These are phyloP conservation scores for Mobula hypostoma DNA, from an alignment of 2,113 vertebrate species.

Conservation along the genomic window DNA sequence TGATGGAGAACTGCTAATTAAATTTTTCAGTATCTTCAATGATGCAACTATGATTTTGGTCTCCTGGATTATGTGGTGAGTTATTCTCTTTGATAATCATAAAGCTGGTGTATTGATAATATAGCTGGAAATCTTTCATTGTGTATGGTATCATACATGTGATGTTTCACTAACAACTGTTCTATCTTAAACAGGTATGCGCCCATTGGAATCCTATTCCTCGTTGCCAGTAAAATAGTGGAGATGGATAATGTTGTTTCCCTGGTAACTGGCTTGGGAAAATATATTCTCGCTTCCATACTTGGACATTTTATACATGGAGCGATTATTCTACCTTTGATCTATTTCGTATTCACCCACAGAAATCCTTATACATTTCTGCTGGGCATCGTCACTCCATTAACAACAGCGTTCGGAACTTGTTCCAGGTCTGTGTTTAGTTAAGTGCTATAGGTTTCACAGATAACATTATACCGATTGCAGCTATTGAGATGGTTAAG, in stretches of 20 bases:
- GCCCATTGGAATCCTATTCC: conserved; percentile 91
- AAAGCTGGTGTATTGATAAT: neutral
- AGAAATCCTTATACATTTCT: conserved; percentile 90
- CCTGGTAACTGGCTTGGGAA: conserved; percentile 87
- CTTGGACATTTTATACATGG: conserved; percentile 93
- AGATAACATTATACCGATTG: neutral
- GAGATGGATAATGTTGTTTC: conserved; percentile 88
- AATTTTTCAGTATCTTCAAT: conserved; percentile 94
- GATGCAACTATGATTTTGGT: conserved; percentile 97
- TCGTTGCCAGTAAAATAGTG: conserved; percentile 95
- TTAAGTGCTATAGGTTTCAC: neutral
- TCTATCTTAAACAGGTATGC: conserved; percentile 72
- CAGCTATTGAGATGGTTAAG: neutral
- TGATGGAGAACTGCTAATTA: conserved; percentile 90
- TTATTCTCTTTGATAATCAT: conserved; percentile 34
- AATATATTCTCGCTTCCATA: conserved; percentile 92
- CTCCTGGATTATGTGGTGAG: conserved; percentile 99
- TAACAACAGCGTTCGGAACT: conserved; percentile 92
- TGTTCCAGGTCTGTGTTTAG: conserved; percentile 77
- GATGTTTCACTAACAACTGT: no score
- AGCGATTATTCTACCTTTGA: conserved; percentile 80
- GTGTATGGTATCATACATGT: neutral
- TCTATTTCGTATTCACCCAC: conserved; percentile 84
- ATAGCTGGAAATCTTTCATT: neutral
- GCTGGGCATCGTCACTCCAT: conserved; percentile 83